phyloP scores from a whole-genome alignment of 2,113 vertebrate species.

The Fukomys damarensis region DNA sequence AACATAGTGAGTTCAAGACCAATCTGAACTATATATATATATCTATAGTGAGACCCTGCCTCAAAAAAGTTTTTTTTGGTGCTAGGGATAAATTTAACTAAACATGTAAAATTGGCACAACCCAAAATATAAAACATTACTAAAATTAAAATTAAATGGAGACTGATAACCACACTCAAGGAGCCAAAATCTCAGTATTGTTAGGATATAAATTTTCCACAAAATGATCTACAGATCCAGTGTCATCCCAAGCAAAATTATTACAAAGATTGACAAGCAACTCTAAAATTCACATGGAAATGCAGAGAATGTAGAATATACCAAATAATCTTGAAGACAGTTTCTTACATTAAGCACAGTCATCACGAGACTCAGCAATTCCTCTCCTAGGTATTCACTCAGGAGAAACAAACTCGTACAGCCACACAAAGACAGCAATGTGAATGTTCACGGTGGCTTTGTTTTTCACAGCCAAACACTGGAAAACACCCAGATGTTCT shows the following conservation, averaged over 20 bases:
- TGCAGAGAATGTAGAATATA: neutral
- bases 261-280: neutral
- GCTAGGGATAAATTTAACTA: neutral
- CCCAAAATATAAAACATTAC: neutral
- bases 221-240: neutral
- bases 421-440: neutral
- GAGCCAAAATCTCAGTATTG: neutral
- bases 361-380: neutral
- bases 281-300: conserved; percentile 24
- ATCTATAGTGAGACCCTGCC: neutral
- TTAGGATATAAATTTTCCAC: neutral
- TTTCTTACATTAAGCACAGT: neutral
- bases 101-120: neutral
- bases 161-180: neutral
- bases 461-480: neutral
- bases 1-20: neutral
- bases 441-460: neutral
- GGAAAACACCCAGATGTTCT: neutral
- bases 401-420: neutral
- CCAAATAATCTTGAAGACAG: neutral
- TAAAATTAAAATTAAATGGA: neutral
- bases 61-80: neutral
- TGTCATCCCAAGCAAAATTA: neutral
- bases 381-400: neutral
- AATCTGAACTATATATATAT: neutral